phyloP scores from a whole-genome alignment of 2,113 vertebrate species.

The Strix uralensis region DNA sequence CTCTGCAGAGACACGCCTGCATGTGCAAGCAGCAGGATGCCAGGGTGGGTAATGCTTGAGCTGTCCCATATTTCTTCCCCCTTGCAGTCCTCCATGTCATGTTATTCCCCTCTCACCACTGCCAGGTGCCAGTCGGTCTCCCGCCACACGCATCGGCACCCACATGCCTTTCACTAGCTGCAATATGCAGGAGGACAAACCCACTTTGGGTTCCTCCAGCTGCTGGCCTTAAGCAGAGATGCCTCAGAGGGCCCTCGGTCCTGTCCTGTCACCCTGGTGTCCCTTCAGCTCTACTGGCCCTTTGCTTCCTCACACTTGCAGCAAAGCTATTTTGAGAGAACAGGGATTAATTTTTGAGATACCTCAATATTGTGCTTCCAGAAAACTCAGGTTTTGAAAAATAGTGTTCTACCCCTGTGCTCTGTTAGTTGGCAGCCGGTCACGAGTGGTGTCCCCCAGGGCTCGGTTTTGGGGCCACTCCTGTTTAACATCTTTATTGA shows the following conservation, averaged over 20 bases:
- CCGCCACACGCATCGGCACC: fast-evolving
- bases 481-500: no score
- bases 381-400: background rate
- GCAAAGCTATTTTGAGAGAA: background rate
- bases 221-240: fast-evolving
- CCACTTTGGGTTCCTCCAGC: background rate
- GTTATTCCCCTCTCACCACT: background rate
- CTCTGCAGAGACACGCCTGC: background rate
- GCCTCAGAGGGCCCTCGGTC: background rate
- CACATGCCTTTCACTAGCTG: background rate
- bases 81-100: fast-evolving
- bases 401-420: background rate
- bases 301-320: background rate
- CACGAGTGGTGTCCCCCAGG: no score
- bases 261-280: background rate
- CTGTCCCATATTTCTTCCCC: background rate
- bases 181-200: background rate
- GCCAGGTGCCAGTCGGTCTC: background rate
- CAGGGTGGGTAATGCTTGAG: background rate
- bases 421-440: no score
- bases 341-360: background rate
- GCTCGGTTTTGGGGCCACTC: no score
- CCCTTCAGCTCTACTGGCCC: background rate
- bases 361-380: background rate
- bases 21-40: background rate